phyloP scores from a whole-genome alignment of 37 sponge, comb jelly and placozoan species.

The Petrosia ficiformis region DNA sequence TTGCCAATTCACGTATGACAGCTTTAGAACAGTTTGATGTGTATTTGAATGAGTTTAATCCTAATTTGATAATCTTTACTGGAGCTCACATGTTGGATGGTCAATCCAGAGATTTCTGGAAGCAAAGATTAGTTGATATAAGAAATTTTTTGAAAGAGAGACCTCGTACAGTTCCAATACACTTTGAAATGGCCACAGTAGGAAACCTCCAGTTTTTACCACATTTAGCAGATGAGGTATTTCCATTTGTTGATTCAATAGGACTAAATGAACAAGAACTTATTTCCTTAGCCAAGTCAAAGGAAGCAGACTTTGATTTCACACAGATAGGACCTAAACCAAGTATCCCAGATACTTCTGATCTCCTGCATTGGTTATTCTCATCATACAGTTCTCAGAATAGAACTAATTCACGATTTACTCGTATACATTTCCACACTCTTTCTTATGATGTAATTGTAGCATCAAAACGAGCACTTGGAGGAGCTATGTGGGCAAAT shows the following conservation, averaged over 20 bases:
- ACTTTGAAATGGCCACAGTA: conserved; percentile 89
- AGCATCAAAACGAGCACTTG: not conserved
- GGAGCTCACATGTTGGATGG: conserved; percentile 86
- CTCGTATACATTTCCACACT: conserved; percentile 86
- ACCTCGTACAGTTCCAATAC: conserved; percentile 40
- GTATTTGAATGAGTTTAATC: conserved; percentile 9
- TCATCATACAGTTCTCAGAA: conserved; percentile 10
- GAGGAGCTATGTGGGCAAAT: conserved; percentile 50
- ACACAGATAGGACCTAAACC: conserved; percentile 34
- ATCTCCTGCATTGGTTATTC: conserved; percentile 79
- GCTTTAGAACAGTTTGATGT: conserved; percentile 54
- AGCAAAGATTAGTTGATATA: conserved; percentile 29
- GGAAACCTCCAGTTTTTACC: conserved; percentile 49
- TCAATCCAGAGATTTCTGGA: conserved; percentile 18
- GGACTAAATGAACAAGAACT: conserved; percentile 96
- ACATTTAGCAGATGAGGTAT: conserved; percentile 28
- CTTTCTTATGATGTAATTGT: conserved; percentile 76
- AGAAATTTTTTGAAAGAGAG: conserved; percentile 22
- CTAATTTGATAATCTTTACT: conserved; percentile 73
- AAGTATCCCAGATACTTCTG: conserved; percentile 36
- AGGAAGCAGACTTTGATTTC: conserved; percentile 50
- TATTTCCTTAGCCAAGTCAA: conserved; percentile 31
- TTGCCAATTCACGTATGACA: conserved; percentile 74
- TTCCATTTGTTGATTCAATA: conserved; percentile 70
- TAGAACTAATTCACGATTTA: conserved; percentile 20